These are phyloP conservation scores for Masnerella sp. DNA, from an alignment of 2,888 invertebrate species.

Conservation along the genomic window DNA sequence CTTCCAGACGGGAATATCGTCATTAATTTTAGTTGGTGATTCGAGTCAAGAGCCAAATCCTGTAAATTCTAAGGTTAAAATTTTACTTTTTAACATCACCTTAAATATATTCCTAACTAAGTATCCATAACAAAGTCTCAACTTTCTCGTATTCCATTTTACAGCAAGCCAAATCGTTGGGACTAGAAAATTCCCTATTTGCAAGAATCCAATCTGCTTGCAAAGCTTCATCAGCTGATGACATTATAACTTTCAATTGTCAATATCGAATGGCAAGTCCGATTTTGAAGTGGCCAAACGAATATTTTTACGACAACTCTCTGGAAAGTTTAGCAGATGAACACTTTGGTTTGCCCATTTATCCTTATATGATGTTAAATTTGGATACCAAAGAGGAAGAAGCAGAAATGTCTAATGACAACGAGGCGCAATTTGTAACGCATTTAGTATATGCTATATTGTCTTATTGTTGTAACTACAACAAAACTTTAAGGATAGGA, in stretches of 20 bases:
- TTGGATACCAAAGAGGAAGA: slow-evolving; percentile 78
- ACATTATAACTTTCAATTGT: slow-evolving; percentile 81
- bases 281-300: slow-evolving; percentile 93
- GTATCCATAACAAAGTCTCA: too few relatives aligned
- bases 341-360: slow-evolving; percentile 74
- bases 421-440: slow-evolving; percentile 81
- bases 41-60: too few relatives aligned
- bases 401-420: too few relatives aligned
- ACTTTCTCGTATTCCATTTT: slow-evolving; percentile 81
- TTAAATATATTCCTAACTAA: too few relatives aligned
- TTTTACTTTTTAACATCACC: too few relatives aligned
- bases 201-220: slow-evolving; percentile 83
- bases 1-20: slow-evolving; percentile 88
- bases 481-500: slow-evolving; percentile 78
- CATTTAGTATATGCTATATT: slow-evolving; percentile 79
- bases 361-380: slow-evolving; percentile 82
- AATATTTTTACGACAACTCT: slow-evolving; percentile 82
- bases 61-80: too few relatives aligned
- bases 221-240: slow-evolving; percentile 76
- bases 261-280: slow-evolving; percentile 97
- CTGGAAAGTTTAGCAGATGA: slow-evolving; percentile 73
- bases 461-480: slow-evolving; percentile 71
- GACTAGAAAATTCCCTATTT: slow-evolving; percentile 87
- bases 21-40: slow-evolving; percentile 91
- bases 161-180: slow-evolving; percentile 84